phyloP scores from a whole-genome alignment of 2,797 vertebrate species.

The Enteromius fasciolatus region DNA sequence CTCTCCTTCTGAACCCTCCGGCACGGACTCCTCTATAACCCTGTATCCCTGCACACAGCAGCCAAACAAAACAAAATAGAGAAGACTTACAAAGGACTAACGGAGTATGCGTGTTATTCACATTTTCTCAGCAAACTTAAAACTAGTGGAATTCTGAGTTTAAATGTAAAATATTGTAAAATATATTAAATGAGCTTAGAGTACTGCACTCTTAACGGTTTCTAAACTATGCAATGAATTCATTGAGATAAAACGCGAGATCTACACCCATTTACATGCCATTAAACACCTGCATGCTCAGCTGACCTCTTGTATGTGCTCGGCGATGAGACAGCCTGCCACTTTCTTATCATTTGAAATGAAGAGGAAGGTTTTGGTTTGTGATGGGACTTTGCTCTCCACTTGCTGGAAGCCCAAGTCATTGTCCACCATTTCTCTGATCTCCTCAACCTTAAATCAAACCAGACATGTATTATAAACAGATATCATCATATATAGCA shows the following conservation, averaged over 20 bases:
- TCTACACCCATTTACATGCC: background rate
- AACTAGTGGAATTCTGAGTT: too few relatives aligned
- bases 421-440: conserved; percentile 99
- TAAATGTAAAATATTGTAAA: too few relatives aligned
- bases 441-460: conserved; percentile 90
- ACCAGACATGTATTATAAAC: background rate
- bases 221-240: background rate
- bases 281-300: conserved; percentile 13
- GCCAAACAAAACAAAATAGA: background rate
- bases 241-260: background rate
- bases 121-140: background rate
- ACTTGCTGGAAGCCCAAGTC: conserved; percentile 98
- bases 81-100: background rate
- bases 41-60: conserved; percentile 84
- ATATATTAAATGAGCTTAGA: background rate
- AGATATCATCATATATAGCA: background rate
- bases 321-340: conserved; percentile 94
- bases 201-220: background rate
- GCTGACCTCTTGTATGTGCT: conserved; percentile 96
- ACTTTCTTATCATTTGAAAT: conserved; percentile 98
- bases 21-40: conserved; percentile 91
- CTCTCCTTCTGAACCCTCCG: conserved; percentile 88
- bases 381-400: conserved; percentile 91
- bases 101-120: background rate
- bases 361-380: conserved; percentile 98